Evolutionary conservation across 2,888 invertebrate genomes (phyloP), one percentile per base, ranked within the genome.

Genomic region (Hesperia comma): DNA sequence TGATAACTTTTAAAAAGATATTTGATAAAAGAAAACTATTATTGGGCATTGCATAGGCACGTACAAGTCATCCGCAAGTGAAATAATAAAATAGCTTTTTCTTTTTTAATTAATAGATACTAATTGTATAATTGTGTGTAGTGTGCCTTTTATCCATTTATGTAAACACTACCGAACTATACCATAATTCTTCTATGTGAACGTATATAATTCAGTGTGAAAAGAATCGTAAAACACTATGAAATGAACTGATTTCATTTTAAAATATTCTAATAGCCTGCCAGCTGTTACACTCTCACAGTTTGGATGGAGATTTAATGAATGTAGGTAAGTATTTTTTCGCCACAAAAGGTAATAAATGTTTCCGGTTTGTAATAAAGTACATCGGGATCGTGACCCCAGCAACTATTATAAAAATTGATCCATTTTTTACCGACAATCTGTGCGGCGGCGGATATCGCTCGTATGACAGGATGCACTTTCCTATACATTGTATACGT

Each of bases 401-500:
- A 75, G 77, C 78, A 77, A 82, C 85, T 87, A 88, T 92, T 90
- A 92, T 88, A 88, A 91, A 88, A 90, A 91, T 91, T 85, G 86
- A 83, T 85, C 82, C 84, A 86, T 91, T 92, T 92, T 92, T 92
- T 92, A 87, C 83, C 75, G 74, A 79, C 88, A 82, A 85, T 86
- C 87, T 83, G 84, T 81, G 84, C 80, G 88, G 76, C 87, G 92
- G 91, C 91, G 92, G 92, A 91, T 90, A 88, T 86, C 84, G 83
- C 76, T 92, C 92, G 74, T 86, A 89, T 92, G 90, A 90, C 92
- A 90, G 92, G 91, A 92, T 90, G 87, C 82, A 80, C 83, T 90
- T 82, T 85, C 83, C 79, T 83, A 76, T 15, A 46, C 76, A 78
- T 78, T 80, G 79, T 83, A 84, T 88, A 87, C 81, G 87, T 86